Percentiles rank a stretch among this genome's conserved stretches.
Conservation (phyloP, 2,113 vertebrate species). For the Choloepus hoffmanni region DNA sequence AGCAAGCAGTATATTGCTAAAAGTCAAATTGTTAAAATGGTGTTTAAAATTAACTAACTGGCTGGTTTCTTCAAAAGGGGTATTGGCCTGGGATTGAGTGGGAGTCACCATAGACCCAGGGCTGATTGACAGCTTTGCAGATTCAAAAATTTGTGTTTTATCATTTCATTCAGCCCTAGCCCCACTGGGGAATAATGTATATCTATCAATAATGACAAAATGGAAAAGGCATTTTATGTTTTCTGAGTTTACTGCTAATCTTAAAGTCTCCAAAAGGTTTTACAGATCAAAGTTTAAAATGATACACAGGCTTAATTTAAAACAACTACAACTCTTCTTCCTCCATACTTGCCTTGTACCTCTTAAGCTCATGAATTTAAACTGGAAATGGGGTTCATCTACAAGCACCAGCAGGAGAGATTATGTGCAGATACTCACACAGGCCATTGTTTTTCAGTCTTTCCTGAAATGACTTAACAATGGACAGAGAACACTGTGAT, state of each 20-base stretch:
- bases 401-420: constrained; percentile 1
- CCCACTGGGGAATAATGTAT: background rate
- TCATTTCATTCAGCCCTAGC: background rate
- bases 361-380: background rate
- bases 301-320: background rate
- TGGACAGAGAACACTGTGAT: background rate
- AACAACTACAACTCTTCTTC: constrained; percentile 11
- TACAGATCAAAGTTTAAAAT: background rate
- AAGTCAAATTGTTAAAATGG: background rate
- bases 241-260: constrained; percentile 9
- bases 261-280: constrained; percentile 46
- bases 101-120: background rate
- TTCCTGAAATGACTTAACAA: constrained; percentile 47
- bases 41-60: constrained; percentile 52
- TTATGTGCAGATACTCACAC: background rate
- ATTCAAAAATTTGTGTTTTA: background rate
- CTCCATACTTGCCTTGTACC: background rate
- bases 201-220: background rate
- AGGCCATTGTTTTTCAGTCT: background rate
- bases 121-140: background rate
- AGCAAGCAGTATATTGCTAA: background rate
- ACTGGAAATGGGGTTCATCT: constrained; percentile 13
- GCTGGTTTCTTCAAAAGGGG: constrained; percentile 12
- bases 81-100: background rate
- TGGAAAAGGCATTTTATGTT: background rate